phyloP scores from a whole-genome alignment of 2,888 invertebrate species.

The Xanthostigma xanthostigma region DNA sequence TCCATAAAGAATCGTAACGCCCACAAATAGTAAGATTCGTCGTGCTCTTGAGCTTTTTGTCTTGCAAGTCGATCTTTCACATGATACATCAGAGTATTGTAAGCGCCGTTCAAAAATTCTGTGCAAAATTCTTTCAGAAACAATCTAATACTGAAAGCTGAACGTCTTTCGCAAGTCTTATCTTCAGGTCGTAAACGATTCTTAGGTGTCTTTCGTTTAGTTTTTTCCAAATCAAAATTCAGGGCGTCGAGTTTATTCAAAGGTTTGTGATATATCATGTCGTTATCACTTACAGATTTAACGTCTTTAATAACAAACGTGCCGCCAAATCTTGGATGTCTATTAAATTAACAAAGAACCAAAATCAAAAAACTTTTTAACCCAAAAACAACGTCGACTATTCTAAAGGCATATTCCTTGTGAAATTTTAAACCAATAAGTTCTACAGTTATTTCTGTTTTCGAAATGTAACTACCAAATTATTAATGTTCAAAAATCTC shows the following conservation, averaged over 20 bases:
- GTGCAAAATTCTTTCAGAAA: slow-evolving; percentile 89
- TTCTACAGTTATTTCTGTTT: slow-evolving; percentile 31
- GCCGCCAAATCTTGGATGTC: slow-evolving; percentile 89
- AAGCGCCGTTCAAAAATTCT: slow-evolving; percentile 81
- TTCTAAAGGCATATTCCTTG: too few relatives aligned
- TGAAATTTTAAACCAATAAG: slow-evolving; percentile 22
- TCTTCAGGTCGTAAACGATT: slow-evolving; percentile 60
- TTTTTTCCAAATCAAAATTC: slow-evolving; percentile 63
- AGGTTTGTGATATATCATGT: slow-evolving; percentile 79
- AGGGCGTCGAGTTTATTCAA: slow-evolving; percentile 60
- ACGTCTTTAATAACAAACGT: slow-evolving; percentile 85
- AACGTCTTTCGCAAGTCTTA: slow-evolving; percentile 50
- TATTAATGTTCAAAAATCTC: too few relatives aligned
- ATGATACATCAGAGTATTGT: slow-evolving; percentile 82
- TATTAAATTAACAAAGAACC: slow-evolving; percentile 22
- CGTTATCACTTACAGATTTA: slow-evolving; percentile 81
- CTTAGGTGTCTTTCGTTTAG: slow-evolving; percentile 54
- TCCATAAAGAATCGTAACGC: slow-evolving; percentile 93
- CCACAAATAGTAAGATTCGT: slow-evolving; percentile 91
- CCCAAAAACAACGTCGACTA: slow-evolving; percentile 24
- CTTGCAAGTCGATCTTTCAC: slow-evolving; percentile 63
- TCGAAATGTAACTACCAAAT: slow-evolving; percentile 5
- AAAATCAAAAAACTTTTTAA: slow-evolving; percentile 5
- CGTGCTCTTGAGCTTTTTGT: slow-evolving; percentile 59
- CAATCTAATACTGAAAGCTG: slow-evolving; percentile 76